Evolutionary conservation across 2,113 vertebrate species (phyloP), one percentile per base, ranked within the genome.

Genomic region (Recurvirostra avosetta): DNA sequence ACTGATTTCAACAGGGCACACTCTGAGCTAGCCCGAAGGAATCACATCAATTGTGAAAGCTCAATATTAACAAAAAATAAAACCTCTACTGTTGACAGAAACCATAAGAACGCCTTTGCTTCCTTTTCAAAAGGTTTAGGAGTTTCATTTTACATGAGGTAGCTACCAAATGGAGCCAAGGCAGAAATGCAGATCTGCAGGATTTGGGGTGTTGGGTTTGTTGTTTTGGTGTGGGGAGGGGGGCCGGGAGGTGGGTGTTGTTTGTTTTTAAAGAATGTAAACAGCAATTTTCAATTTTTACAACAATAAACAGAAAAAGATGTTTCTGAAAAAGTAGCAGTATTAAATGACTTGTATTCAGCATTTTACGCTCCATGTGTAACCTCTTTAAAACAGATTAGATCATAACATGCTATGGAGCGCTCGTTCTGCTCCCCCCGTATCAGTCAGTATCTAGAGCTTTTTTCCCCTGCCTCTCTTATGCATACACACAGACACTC

Each of bases 241-340:
- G 20, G 20, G 9, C 11, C 41, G 23, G 3, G 11, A 3, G 1
- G 2, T 4, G 8, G 17, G 13, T 21, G 27, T 6, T 20, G 4
- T 13, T 81, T 13, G 6, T 76, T 80, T 81, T 88, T 59, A 25
- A 55, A 74, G 34, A 68, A 88, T 86, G 25, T 47, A 63, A 85
- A 67, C 2, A 11, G 8, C 32, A 71, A 59, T 74, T 41, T 70
- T 72, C 7, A 20, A 45, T 19, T 65, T 79, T 80, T 50, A 66
- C 19, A 72, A 49, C 14, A 82, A 47, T 4, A 62, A 68, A 70
- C 7, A 74, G 49, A 53, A 79, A 74, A 83, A 18, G 1, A 36
- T 4, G 25, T 16, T 82, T 73, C 29, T 58, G 16, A 36, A 70
- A 82, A 86, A 26, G 9, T 0, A 56, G 20, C 20, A 59, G 30